phyloP scores from a whole-genome alignment of 2,113 vertebrate genomes.

The Uropsilus gracilis region DNA sequence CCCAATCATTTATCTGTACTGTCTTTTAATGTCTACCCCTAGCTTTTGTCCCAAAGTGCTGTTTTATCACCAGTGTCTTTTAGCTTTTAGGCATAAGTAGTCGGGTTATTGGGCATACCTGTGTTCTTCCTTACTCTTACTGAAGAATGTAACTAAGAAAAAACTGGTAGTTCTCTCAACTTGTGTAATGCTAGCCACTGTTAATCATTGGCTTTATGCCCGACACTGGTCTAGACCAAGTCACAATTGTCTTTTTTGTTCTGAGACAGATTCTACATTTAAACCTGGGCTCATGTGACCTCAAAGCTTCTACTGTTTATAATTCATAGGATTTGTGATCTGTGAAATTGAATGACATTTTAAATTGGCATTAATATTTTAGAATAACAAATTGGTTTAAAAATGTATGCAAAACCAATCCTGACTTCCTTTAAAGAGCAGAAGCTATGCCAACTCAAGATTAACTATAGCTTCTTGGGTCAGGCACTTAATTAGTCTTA shows the following conservation, averaged over 20 bases:
- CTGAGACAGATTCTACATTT: background rate
- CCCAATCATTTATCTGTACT: background rate
- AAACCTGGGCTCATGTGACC: background rate
- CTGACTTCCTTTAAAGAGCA: background rate
- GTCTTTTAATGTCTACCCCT: background rate
- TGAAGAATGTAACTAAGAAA: slow-evolving; percentile 11
- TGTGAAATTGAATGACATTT: slow-evolving; percentile 6
- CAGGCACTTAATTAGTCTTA: background rate
- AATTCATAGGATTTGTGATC: background rate
- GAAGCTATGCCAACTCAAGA: background rate
- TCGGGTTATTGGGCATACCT: background rate
- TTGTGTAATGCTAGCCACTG: background rate
- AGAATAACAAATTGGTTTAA: background rate
- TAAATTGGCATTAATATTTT: slow-evolving; percentile 3
- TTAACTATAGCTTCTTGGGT: background rate
- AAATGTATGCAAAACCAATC: background rate
- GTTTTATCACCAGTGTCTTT: background rate
- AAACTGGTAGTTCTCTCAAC: background rate
- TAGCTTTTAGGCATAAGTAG: background rate
- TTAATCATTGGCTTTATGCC: background rate
- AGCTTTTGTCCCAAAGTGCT: background rate
- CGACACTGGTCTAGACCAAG: background rate
- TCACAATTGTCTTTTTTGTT: slow-evolving; percentile 2
- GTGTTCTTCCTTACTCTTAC: background rate
- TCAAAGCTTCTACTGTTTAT: background rate